Evolutionary conservation across 2,888 invertebrate species (phyloP), one percentile per base, ranked within the genome.

Genomic region (Tinea pellionella): DNA sequence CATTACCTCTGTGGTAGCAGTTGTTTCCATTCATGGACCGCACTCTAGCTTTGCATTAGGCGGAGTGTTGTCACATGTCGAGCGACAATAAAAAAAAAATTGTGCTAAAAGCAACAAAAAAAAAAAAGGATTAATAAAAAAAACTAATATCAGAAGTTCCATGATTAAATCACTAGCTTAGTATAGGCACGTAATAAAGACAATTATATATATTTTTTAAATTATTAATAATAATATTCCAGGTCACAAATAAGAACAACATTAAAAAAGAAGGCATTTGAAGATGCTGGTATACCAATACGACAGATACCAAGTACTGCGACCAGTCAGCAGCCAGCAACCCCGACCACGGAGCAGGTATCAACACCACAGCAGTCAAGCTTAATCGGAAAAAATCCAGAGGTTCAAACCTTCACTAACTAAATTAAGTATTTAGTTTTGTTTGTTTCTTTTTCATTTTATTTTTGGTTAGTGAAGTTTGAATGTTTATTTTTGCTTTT

Each of bases 201-300:
- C n/a, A n/a, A n/a, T n/a, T n/a, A n/a, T n/a, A n/a, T n/a, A n/a
- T n/a, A n/a, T n/a, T n/a, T 24, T 2, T 24, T 24, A 24, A 24
- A 24, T 24, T 24, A 24, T 6, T 24, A 6, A 24, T 24, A 3
- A 18, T 55, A 19, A n/a, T 55, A 9, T n/a, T 89, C 32, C 81
- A 97, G 96, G 65, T 92, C 94, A 2, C 97, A 97, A 83, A 96
- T 97, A 66, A 89, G 94, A 62, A 92, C 94, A 47, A 94, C 94
- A 0, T 75, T 95, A 61, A 95, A 95, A 80, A 95, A 95, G 79
- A 95, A 95, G 73, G 93, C 94, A 0, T 95, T 94, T 73, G 95
- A 95, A 75, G 95, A 95, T 72, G 94, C 95, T 63, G 95, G 95
- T 63, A 89, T 95, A 67, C 93, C 94, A 61, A 90, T 92, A 15